Evolutionary conservation across 2,797 vertebrate species (phyloP).

Genomic region (Silurus aristotelis): DNA sequence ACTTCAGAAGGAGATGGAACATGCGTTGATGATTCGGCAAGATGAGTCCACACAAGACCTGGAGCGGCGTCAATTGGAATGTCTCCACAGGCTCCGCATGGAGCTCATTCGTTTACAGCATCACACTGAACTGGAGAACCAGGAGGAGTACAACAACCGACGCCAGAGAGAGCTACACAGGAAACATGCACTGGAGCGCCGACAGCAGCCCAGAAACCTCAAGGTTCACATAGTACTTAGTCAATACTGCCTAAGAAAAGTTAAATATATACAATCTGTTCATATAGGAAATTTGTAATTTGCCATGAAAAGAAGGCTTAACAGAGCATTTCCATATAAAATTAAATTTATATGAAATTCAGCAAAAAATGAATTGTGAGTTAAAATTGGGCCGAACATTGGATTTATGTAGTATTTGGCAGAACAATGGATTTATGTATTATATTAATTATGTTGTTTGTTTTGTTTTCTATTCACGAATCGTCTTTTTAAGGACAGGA

Average conservation of each 20-base stretch:
- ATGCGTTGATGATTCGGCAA: constrained; percentile 95
- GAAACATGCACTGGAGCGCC: constrained; percentile 97
- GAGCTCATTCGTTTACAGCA: constrained; percentile 98
- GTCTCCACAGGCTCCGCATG: constrained; percentile 95
- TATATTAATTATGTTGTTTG: background rate
- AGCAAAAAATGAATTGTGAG: background rate
- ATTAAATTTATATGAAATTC: background rate
- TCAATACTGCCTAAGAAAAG: background rate
- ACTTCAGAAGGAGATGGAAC: constrained; percentile 98
- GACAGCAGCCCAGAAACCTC: constrained; percentile 98
- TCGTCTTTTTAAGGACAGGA: background rate
- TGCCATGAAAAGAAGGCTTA: background rate
- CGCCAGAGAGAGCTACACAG: constrained; percentile 95
- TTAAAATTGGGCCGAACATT: background rate
- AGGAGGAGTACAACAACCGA: constrained; percentile 98
- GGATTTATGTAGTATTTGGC: background rate
- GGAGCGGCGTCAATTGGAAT: constrained; percentile 93
- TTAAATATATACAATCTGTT: background rate
- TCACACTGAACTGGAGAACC: constrained; percentile 98
- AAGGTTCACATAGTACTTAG: constrained; percentile 72
- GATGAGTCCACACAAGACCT: constrained; percentile 97
- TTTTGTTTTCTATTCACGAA: background rate
- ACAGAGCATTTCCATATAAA: background rate
- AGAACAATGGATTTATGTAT: background rate
- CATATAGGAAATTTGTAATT: background rate